phyloP scores from a whole-genome alignment of 2,113 vertebrate species.

The Pseudorectes ferrugineus region DNA sequence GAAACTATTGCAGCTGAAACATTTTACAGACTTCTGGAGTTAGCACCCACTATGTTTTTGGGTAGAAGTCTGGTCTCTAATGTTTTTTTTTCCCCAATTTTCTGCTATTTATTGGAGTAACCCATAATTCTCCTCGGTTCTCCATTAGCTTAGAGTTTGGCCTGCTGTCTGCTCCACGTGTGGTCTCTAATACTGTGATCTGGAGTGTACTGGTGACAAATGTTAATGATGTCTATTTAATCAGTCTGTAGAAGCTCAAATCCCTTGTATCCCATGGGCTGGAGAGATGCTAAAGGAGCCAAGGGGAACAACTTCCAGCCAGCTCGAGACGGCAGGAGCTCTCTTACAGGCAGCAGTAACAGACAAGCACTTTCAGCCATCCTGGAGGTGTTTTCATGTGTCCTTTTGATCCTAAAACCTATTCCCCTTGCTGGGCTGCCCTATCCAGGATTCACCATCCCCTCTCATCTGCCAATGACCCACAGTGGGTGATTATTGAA shows the following conservation, averaged over 20 bases:
- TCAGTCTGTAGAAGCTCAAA: neutral
- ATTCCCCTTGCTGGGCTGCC: neutral
- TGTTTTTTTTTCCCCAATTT: fast-evolving
- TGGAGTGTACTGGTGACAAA: neutral
- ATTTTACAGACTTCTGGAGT: neutral
- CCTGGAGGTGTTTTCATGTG: neutral
- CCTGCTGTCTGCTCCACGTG: neutral
- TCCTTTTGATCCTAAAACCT: neutral
- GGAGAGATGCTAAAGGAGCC: neutral
- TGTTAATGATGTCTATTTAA: neutral
- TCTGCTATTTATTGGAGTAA: neutral
- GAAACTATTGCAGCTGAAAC: neutral
- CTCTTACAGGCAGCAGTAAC: neutral
- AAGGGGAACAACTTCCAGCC: neutral
- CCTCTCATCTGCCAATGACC: neutral
- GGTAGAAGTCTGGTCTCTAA: neutral
- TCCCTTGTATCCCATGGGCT: neutral
- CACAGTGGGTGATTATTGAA: neutral
- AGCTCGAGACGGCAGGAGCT: neutral
- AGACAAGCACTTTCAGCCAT: neutral
- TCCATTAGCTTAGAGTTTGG: neutral
- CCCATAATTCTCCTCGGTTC: neutral
- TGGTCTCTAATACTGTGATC: neutral
- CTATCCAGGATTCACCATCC: neutral
- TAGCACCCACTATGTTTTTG: neutral